Base-by-base conservation (phyloP, 2,888 invertebrate genomes). In the Anorthoa munda region DNA sequence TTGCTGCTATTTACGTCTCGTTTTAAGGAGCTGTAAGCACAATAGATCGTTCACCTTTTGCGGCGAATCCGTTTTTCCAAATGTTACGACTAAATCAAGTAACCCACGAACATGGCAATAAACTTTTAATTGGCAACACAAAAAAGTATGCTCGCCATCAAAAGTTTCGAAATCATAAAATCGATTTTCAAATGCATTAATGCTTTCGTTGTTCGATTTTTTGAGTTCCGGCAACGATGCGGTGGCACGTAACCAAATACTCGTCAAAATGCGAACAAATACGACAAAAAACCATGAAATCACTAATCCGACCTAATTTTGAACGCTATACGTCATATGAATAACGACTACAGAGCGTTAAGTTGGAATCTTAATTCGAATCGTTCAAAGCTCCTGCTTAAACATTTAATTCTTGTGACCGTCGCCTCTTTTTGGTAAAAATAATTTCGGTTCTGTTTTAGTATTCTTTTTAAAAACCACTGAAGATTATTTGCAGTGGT, bases 261-360 rank as follows among this genome's bases (percentile, higher is more conserved):
- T 83, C 83, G 70, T 81, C 76, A 72, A 67, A 78, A 85, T 75
- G 64, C 65, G 87, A 88, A 87, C 86, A 75, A 80, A 75, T 65
- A 70, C 77, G 86, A 86, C 79, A 90, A 91, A 91, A 91, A 91
- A 91, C 90, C 92, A 86, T 91, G 91, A 93, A 93, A 94, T 94
- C 93, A 93, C 93, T 93, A 93, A 94, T 94, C 93, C 93, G 89
- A 90, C 91, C 93, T 93, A 94, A 94, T 94, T 93, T 91, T 90
- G 90, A 92, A 92, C 92, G 90, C 89, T 89, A 91, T 93, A 91
- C 88, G 89, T 93, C 93, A 92, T 81, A 72, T 91, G 90, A 92
- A 91, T 92, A 92, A 93, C 92, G 91, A 92, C 90, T 82, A 83
- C 72, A 84, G 83, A 87, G 89, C 85, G 88, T 87, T 88, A 89